A percentile compares a stretch with the other conserved stretches of the same genome.
phyloP scores from a whole-genome alignment of 1,140 invertebrate genomes.

The Drosophila grimshawi region DNA sequence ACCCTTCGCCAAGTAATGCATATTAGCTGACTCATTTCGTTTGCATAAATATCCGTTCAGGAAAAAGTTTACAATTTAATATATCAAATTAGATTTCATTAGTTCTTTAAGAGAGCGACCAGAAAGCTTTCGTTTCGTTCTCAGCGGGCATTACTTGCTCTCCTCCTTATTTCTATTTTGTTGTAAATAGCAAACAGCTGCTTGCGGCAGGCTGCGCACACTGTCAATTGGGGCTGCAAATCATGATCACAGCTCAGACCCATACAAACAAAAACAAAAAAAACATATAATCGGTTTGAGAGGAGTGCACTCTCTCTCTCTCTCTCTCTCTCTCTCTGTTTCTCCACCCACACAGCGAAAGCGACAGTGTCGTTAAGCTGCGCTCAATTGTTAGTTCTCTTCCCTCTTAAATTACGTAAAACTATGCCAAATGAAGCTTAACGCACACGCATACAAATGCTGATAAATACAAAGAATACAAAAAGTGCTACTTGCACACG shows the following conservation, averaged over 20 bases:
- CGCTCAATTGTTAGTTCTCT: slow-evolving; percentile 42
- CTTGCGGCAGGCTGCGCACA: slow-evolving; percentile 28
- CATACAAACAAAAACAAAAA: slow-evolving; percentile 13
- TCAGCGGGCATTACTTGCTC: neutral
- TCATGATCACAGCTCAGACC: slow-evolving; percentile 53
- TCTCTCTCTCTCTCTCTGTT: slow-evolving; percentile 8
- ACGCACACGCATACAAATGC: slow-evolving; percentile 26
- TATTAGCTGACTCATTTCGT: slow-evolving; percentile 20
- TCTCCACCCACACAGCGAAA: slow-evolving; percentile 33
- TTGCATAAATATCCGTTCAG: neutral
- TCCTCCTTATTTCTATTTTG: slow-evolving; percentile 7
- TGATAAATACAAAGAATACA: slow-evolving; percentile 48
- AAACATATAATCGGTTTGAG: slow-evolving; percentile 15
- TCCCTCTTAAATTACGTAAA: slow-evolving; percentile 67
- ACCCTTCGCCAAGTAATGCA: neutral
- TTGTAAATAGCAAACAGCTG: slow-evolving; percentile 65
- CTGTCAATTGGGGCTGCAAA: slow-evolving; percentile 50
- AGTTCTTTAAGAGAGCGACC: neutral
- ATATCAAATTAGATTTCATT: neutral
- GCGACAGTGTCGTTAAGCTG: slow-evolving; percentile 47
- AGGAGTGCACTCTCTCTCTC: slow-evolving; percentile 7
- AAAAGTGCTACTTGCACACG: slow-evolving; percentile 46
- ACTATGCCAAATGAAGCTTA: slow-evolving; percentile 78
- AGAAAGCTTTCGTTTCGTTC: neutral
- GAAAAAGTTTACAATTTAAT: neutral